Evolutionary conservation across 2,113 vertebrate species (phyloP).

Genomic region (Galbula dea): DNA sequence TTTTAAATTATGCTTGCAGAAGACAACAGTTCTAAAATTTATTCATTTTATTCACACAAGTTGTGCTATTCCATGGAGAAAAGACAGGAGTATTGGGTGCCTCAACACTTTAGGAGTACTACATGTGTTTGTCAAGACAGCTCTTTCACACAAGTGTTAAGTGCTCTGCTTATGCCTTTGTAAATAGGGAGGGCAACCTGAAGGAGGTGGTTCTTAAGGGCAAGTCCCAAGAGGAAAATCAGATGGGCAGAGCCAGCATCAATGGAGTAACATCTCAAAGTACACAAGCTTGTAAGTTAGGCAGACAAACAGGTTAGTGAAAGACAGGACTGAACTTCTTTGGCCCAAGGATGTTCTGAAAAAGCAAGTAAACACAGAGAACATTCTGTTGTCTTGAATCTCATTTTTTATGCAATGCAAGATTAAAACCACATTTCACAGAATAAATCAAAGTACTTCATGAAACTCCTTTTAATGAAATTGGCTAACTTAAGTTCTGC

Average conservation of each 20-base stretch:
- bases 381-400: slow-evolving; percentile 5
- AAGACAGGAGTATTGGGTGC: background rate
- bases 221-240: slow-evolving; percentile 53
- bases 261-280: background rate
- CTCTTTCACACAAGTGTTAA: background rate
- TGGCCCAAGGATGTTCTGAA: slow-evolving; percentile 7
- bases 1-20: background rate
- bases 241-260: slow-evolving; percentile 58
- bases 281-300: background rate
- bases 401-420: background rate
- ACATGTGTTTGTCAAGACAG: background rate
- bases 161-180: background rate
- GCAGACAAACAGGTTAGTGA: slow-evolving; percentile 26
- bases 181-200: slow-evolving; percentile 21
- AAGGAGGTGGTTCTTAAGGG: slow-evolving; percentile 31
- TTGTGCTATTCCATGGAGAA: background rate
- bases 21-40: background rate
- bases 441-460: background rate
- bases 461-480: background rate
- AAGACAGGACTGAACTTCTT: slow-evolving; percentile 12
- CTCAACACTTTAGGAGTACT: background rate
- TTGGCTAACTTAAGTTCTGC: background rate
- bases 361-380: slow-evolving; percentile 10
- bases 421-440: background rate
- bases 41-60: background rate